Evolutionary conservation across 2,888 invertebrate species (phyloP), one percentile per base, ranked within the genome.

Genomic region (Pachycephus smyrnensis): DNA sequence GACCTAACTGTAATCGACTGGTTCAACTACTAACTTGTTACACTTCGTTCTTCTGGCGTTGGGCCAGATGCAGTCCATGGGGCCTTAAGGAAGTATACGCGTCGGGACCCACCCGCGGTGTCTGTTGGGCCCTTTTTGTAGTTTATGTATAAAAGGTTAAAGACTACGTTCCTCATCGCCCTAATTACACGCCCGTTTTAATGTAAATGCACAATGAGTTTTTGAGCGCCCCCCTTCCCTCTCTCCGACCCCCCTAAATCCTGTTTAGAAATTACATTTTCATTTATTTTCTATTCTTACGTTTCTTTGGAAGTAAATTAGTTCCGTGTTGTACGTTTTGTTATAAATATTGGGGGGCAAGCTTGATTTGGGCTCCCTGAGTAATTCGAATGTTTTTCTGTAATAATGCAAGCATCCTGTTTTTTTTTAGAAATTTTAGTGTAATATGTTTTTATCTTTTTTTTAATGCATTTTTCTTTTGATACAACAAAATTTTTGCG

Each of bases 31-130:
- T 55, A 55, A 55, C 55, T 55, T 55, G 55, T 23, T 55, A 55
- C 55, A 55, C 55, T 55, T 55, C 55, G 55, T 23, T 55, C 55
- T 9, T 23, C 55, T 1, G 23, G 55, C 23, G 23, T 55, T 55
- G 55, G 55, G 55, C 55, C 23, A 55, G 55, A 55, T 55, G 55
- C 55, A 23, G 55, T 15, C 55, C 9, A 55, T 55, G 9, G 55
- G 55, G 55, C 23, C 55, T 23, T 55, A 55, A 2, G 23, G 23
- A 23, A 9, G 23, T 55, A 23, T 23, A 35, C 31, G 32, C 69
- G 11, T 3, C 40, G 12, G 69, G 76, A 76, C 77, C 73, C 73
- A 79, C 71, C 73, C 68, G 76, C 37, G 32, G 74, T 77, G 55
- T 55, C 55, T 55, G 55, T 55, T 55, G 55, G 55, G 55, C 55